Evolutionary conservation across 2,888 invertebrate genomes (phyloP), one percentile per base, ranked within the genome.

Genomic region (Drosophila rubida): DNA sequence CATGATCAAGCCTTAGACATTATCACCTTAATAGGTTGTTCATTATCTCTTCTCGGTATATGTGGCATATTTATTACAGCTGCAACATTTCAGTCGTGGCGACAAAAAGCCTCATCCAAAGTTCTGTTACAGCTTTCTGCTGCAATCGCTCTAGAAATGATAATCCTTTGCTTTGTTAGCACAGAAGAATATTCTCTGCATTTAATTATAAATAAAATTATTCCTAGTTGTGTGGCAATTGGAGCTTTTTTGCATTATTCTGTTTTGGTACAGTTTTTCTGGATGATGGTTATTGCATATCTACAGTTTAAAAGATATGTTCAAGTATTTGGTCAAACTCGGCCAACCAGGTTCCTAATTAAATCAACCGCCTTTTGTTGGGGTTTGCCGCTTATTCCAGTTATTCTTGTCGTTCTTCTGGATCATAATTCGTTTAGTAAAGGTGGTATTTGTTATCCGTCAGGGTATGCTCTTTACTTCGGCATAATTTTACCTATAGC

Each of bases 241-340:
- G 95, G 95, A 4, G 93, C 94, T 7, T 78, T 93, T 14, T 90
- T 95, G 4, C 95, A 95, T 83, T 95, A 95, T 89, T 94, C 95
- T 13, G 93, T 95, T 23, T 90, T 95, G n/a, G 93, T 94, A 1
- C 94, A 95, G 73, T 95, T 95, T 78, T 93, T 94, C 86, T 95
- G 95, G 95, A 95, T 95, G 95, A 90, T 95, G 44, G 94, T 95
- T 57, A 94, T 95, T 61, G 95, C 94, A 1, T 92, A 94, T 64
- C 91, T 95, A 57, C 95, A 95, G 88, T 95, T 95, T 88, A 93
- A 94, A 44, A 92, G 94, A 60, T 95, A 95, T 80, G 95, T 95
- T 5, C 93, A 94, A 77, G 94, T 95, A 7, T 91, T 95, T 59
- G 94, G 94, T 0, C 84, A 78, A 19, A 93, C 90, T 13, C 90